Evolutionary conservation across 1,140 invertebrate genomes (phyloP).

Genomic region (Meloidogyne floridensis): DNA sequence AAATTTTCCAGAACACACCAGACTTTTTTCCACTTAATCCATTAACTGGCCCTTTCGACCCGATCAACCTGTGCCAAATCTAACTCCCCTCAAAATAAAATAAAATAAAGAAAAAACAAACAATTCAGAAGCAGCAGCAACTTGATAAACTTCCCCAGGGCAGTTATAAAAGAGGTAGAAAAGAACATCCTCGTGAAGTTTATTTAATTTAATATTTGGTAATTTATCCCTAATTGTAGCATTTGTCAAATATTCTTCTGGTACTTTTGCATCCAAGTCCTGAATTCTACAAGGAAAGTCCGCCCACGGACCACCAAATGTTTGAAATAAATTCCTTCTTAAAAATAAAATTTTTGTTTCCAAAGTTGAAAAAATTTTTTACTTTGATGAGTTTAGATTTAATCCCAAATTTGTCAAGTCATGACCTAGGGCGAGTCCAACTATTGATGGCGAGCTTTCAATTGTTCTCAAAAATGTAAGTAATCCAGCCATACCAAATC

Average conservation of each 20-base stretch:
- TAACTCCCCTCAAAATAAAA: no score
- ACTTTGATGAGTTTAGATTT: slow-evolving; percentile 93
- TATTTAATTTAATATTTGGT: slow-evolving; percentile 87
- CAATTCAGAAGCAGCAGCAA: slow-evolving; percentile 92
- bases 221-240: slow-evolving; percentile 74
- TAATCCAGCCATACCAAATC: slow-evolving; percentile 97
- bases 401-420: slow-evolving; percentile 94
- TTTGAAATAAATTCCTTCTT: slow-evolving; percentile 81
- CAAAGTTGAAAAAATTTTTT: slow-evolving; percentile 53
- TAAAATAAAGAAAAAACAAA: slow-evolving; percentile 71
- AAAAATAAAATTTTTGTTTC: slow-evolving; percentile 9
- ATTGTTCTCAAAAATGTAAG: slow-evolving; percentile 94
- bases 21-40: no score
- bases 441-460: slow-evolving; percentile 73
- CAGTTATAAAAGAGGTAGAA: slow-evolving; percentile 99
- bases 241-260: slow-evolving; percentile 96
- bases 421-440: slow-evolving; percentile 89
- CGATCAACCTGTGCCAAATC: no score
- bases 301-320: slow-evolving; percentile 96
- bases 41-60: no score
- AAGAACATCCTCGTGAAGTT: slow-evolving; percentile 96
- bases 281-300: slow-evolving; percentile 94
- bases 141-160: slow-evolving; percentile 92
- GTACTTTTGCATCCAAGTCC: slow-evolving; percentile 92
- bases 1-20: no score